Base-by-base conservation (phyloP, 2,888 invertebrate species). In the Idaea straminata region DNA sequence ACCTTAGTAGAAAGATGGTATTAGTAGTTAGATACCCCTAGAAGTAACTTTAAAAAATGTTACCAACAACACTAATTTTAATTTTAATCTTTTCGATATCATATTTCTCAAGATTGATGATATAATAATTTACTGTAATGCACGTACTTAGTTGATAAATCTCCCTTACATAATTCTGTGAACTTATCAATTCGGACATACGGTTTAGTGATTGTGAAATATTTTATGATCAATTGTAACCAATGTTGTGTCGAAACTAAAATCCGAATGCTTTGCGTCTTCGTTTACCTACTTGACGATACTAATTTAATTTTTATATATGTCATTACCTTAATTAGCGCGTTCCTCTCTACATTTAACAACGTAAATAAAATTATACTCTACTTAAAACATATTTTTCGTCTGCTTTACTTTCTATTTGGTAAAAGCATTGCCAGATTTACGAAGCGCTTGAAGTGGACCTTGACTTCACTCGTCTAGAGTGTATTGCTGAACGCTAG, bases 401-500 rank as follows among this genome's bases (percentile, higher is more conserved):
- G 13, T 47, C 13, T 13, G 47, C 10, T 47, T 47, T 47, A 47
- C 47, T 47, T 47, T 47, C 47, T 7, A 47, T 47, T 47, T 13
- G 7, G 5, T 47, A 47, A 47, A 47, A 2, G 25, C 10, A 47
- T 47, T 13, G 5, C 47, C 4, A 47, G 10, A 47, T 47, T 7
- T 47, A 47, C 47, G 47, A 47, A 47, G 47, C 47, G 47, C 47
- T 47, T 16, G 36, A 57, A 62, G 61, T 77, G 78, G 84, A 85
- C 90, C 92, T 91, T 91, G 92, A 90, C 86, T 91, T 77, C 87
- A 89, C 86, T 91, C 77, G 88, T 83, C 85, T 84, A 85, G 73
- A 78, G 84, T 86, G 86, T 87, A 89, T 89, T 86, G 90, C 89
- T 90, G 88, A 83, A 88, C 86, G 88, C 88, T 91, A 89, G 89